Base-by-base conservation (phyloP, 2,113 vertebrate species). In the Cyrtonyx montezumae region DNA sequence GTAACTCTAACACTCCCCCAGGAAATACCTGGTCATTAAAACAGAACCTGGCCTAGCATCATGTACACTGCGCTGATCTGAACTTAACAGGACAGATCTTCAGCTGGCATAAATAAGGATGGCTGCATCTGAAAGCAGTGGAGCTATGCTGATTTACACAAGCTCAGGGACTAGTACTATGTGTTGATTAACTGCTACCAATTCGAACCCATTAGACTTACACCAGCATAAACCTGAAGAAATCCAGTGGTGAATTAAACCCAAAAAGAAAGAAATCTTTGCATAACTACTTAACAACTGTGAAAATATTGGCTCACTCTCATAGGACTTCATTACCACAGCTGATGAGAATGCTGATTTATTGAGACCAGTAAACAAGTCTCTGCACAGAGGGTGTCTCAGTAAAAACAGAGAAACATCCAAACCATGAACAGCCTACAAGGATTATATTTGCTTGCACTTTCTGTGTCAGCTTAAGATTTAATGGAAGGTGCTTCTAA, bases 301-400 rank as follows among this genome's bases (percentile, higher is more conserved):
- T 79, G 45, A 53, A 95, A 94, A 79, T 87, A 92, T 49, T 81
- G 86, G 40, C 78, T 91, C 30, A 4, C 48, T 91, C 49, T 90
- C 2, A 0, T 56, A 87, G 74, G 78, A 79, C 53, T 91, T 95
- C 83, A 87, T 96, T 96, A 96, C 86, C 28, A 69, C 92, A 92
- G 91, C 78, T 88, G 53, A 92, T 46, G n/a, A 91, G 92, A 96
- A 96, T 91, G 74, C 19, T 92, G 92, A 93, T 96, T 96, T 96
- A 94, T 82, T 53, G 32, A 93, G 23, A 82, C 32, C 15, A 58
- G 92, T 94, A 96, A 96, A 94, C 91, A 96, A 88, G 73, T 58
- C 66, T 88, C 53, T 58, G 42, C 40, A 84, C 69, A 84, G 88
- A 58, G 28, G 1, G 2, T 18, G 21, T n/a, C 36, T 73, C 30